Evolutionary conservation across 2,797 vertebrate genomes (phyloP), one percentile per base, ranked within the genome.

Genomic region (Rhabdomys pumilio): DNA sequence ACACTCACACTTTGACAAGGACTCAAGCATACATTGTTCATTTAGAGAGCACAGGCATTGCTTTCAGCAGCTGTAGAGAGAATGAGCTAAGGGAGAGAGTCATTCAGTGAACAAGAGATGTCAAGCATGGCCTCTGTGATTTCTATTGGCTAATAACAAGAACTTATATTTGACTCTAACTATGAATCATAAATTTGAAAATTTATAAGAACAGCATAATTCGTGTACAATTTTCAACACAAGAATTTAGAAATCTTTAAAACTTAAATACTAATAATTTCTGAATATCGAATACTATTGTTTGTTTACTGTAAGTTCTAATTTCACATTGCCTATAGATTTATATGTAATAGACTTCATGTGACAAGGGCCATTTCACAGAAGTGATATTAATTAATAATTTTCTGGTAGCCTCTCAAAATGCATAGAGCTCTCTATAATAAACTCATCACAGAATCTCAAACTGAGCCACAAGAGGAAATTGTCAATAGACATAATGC

Each of bases 401-500:
- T 76, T 95, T 97, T 97, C 59, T 90, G 55, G 5, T 84, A 85
- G 95, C 47, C 96, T 90, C 13, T 2, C 83, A 95, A 41, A 57
- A 4, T 6, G 41, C 0, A 31, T 67, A 44, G 2, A 53, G 12
- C 57, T 6, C 13, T 1, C 38, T 95, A 90, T 61, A 19, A 55
- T 4, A 19, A 24, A 12, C 22, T 97, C 20, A 2, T 53, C 59
- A 97, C 96, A 0, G 63, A 86, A 7, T 1, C n/a, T 20, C 3
- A 15, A n/a, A 89, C 9, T 0, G 12, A 3, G 9, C 59, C 97
- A 44, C 98, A 97, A 24, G 50, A 97, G 44, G 76, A 98, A 90
- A 98, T 98, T 90, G 93, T 98, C 83, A 57, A 93, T 61, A 47
- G 26, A 50, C 98, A 98, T 89, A 98, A 98, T 41, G 11, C 10